A percentile compares a stretch with the other conserved stretches of the same genome.
Conservation (phyloP, 2,888 invertebrate species). For the Dryobotodes eremita region DNA sequence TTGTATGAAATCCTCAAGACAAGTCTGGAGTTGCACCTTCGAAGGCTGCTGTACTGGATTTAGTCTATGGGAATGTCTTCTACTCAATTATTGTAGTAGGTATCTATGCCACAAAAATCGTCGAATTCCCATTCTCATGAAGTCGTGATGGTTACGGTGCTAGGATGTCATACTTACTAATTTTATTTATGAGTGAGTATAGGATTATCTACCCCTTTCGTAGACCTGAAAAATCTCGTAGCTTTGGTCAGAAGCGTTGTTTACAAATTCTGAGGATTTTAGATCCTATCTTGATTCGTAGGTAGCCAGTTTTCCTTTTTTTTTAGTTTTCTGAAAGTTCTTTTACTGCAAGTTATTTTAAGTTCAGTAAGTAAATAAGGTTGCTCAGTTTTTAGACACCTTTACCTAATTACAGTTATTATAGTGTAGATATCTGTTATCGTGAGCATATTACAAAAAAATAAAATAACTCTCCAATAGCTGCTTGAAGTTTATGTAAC, state of each 20-base stretch:
- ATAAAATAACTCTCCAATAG: constrained; percentile 73
- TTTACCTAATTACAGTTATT: neutral
- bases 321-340: neutral
- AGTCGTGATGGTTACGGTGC: neutral
- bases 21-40: neutral
- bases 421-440: constrained; percentile 23
- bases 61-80: neutral
- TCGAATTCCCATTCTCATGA: neutral
- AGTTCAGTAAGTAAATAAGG: neutral
- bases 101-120: neutral
- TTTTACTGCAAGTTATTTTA: neutral
- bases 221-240: neutral
- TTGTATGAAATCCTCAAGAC: too few species aligned
- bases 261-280: neutral
- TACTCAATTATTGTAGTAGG: neutral
- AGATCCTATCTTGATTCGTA: neutral
- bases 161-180: neutral
- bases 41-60: neutral
- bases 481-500: constrained; percentile 74
- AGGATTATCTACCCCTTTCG: neutral
- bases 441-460: constrained; percentile 64
- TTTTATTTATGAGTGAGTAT: neutral
- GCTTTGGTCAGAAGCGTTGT: neutral
- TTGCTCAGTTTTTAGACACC: neutral
- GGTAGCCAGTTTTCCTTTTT: neutral